Evolutionary conservation across 1,140 invertebrate species (phyloP).

Genomic region (Drosophila kurseongensis): DNA sequence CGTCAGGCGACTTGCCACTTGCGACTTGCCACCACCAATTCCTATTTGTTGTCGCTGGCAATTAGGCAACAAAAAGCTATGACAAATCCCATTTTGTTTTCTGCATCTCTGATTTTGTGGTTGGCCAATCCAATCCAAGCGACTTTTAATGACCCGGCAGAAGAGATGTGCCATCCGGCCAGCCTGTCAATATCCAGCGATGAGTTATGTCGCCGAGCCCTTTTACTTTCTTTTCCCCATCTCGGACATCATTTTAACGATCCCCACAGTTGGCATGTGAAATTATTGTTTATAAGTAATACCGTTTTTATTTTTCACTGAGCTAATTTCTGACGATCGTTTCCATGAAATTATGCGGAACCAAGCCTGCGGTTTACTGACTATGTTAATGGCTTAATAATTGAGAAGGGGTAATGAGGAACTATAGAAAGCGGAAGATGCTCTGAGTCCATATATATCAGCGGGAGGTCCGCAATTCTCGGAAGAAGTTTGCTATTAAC

Average conservation of each 20-base stretch:
- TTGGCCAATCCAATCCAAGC: conserved; percentile 66
- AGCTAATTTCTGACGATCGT: conserved; percentile 41
- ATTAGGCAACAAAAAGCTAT: conserved; percentile 43
- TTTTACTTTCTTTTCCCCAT: conserved; percentile 77
- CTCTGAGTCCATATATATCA: conserved; percentile 11
- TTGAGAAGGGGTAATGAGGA: conserved; percentile 46
- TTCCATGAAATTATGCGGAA: conserved; percentile 37
- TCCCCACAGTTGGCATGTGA: conserved; percentile 38
- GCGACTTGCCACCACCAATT: not conserved
- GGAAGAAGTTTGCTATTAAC: conserved; percentile 17
- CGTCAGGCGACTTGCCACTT: conserved; percentile 28
- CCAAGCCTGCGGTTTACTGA: conserved; percentile 22
- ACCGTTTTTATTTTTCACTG: conserved; percentile 34
- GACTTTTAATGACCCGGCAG: conserved; percentile 53
- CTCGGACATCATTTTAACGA: conserved; percentile 33
- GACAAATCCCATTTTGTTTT: conserved; percentile 60
- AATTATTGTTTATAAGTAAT: conserved; percentile 28
- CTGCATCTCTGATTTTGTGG: conserved; percentile 29
- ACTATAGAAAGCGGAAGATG: conserved; percentile 42
- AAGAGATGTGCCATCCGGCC: conserved; percentile 15
- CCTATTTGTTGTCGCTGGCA: conserved; percentile 15
- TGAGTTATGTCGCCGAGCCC: conserved; percentile 72
- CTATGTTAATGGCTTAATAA: conserved; percentile 71
- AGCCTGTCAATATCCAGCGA: conserved; percentile 63
- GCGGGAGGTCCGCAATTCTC: conserved; percentile 36